These are phyloP conservation scores for Melitaea cinxia DNA, from an alignment of 1,140 invertebrate genomes.

Conservation along the genomic window DNA sequence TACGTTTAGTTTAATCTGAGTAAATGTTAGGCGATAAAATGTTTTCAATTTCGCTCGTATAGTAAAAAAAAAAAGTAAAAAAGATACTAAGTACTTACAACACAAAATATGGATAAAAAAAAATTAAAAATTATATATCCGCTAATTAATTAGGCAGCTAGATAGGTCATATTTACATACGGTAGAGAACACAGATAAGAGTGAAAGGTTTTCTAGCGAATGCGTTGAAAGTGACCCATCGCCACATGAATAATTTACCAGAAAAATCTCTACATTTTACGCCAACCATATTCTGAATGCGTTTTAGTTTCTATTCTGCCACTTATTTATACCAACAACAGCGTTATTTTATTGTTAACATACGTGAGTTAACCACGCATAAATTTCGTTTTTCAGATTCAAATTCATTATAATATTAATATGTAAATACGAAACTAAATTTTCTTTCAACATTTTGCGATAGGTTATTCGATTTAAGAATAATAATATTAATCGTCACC, in stretches of 20 bases:
- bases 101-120: not conserved
- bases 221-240: slow-evolving; percentile 72
- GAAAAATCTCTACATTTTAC: slow-evolving; percentile 80
- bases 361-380: not conserved
- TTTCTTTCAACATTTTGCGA: not conserved
- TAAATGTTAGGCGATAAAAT: too few relatives aligned
- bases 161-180: not conserved
- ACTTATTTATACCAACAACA: slow-evolving; percentile 62
- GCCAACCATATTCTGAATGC: slow-evolving; percentile 73
- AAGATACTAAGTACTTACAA: too few relatives aligned
- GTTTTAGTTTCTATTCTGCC: slow-evolving; percentile 76
- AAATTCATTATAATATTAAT: not conserved
- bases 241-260: slow-evolving; percentile 81
- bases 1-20: too few relatives aligned
- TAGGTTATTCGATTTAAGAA: not conserved
- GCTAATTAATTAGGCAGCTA: not conserved
- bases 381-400: not conserved
- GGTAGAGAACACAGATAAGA: slow-evolving; percentile 60
- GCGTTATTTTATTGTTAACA: slow-evolving; percentile 33
- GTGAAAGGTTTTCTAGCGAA: slow-evolving; percentile 78
- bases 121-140: not conserved
- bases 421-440: not conserved
- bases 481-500: slow-evolving; percentile 17
- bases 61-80: too few relatives aligned
- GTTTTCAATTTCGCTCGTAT: too few relatives aligned